These are phyloP conservation scores for Alauda arvensis DNA, from an alignment of 2,797 vertebrate genomes.

Conservation along the genomic window DNA sequence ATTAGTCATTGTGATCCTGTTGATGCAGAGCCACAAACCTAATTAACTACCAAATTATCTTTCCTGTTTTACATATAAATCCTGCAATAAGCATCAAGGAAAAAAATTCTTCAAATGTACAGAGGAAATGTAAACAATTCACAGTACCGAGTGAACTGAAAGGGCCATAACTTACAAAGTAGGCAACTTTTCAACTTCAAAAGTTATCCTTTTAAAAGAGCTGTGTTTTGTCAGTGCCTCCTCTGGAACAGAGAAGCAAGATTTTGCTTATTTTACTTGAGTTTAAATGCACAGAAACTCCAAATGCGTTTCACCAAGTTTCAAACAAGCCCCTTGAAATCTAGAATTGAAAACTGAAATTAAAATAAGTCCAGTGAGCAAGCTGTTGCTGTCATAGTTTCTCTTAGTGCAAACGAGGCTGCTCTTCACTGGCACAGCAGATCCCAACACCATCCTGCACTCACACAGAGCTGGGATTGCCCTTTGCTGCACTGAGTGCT, in stretches of 20 bases:
- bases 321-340: background rate
- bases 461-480: background rate
- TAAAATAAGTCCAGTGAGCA: background rate
- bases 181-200: background rate
- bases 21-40: conserved; percentile 25
- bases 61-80: background rate
- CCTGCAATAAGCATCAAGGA: conserved; percentile 24
- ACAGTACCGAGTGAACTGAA: conserved; percentile 19
- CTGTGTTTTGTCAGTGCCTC: conserved; percentile 24
- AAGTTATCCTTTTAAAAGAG: background rate
- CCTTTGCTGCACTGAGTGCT: background rate
- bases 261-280: background rate
- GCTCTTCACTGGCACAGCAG: background rate
- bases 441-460: background rate
- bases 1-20: background rate
- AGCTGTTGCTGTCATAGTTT: background rate
- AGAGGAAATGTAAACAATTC: conserved; percentile 31
- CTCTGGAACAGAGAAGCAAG: background rate
- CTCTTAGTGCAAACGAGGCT: background rate
- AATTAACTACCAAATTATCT: conserved; percentile 33
- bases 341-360: background rate
- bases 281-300: background rate
- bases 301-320: background rate
- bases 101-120: conserved; percentile 41
- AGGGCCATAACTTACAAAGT: background rate